phyloP scores from a whole-genome alignment of 2,113 vertebrate genomes.

The Rhea americana region DNA sequence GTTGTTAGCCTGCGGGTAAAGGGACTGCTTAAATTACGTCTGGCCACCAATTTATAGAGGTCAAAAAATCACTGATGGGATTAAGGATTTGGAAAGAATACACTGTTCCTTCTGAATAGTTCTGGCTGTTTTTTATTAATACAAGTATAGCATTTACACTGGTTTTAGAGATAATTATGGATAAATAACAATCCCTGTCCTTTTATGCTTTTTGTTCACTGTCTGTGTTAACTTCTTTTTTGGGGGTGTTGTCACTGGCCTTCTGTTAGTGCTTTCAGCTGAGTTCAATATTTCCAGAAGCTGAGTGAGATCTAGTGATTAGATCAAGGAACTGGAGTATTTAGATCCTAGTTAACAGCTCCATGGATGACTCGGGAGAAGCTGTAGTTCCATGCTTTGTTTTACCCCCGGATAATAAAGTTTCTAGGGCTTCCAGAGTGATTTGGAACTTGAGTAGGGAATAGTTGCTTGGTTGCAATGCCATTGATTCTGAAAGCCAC shows the following conservation, averaged over 20 bases:
- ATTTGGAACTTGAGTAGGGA: neutral
- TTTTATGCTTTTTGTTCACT: neutral
- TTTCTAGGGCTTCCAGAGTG: neutral
- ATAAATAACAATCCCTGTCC: neutral
- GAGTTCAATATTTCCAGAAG: neutral
- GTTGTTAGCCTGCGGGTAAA: slow-evolving; percentile 36
- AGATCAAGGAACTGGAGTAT: neutral
- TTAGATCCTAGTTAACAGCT: neutral
- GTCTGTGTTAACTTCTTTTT: neutral
- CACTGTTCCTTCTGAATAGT: slow-evolving; percentile 18
- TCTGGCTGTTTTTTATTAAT: slow-evolving; percentile 17
- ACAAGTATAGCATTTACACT: neutral
- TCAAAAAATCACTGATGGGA: slow-evolving; percentile 49
- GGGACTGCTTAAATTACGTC: slow-evolving; percentile 44
- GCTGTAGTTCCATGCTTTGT: neutral
- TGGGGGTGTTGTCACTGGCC: neutral
- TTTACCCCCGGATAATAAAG: neutral
- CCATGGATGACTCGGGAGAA: neutral
- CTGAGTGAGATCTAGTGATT: neutral
- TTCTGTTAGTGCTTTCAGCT: neutral
- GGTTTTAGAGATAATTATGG: neutral
- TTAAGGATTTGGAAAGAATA: slow-evolving; percentile 48
- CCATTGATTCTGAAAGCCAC: accelerated
- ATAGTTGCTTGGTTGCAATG: neutral
- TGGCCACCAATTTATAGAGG: slow-evolving; percentile 41